Percentiles rank a stretch among this genome's conserved stretches.
Evolutionary conservation across 1,140 invertebrate genomes (phyloP).

Genomic region (Notospermus geniculatus): DNA sequence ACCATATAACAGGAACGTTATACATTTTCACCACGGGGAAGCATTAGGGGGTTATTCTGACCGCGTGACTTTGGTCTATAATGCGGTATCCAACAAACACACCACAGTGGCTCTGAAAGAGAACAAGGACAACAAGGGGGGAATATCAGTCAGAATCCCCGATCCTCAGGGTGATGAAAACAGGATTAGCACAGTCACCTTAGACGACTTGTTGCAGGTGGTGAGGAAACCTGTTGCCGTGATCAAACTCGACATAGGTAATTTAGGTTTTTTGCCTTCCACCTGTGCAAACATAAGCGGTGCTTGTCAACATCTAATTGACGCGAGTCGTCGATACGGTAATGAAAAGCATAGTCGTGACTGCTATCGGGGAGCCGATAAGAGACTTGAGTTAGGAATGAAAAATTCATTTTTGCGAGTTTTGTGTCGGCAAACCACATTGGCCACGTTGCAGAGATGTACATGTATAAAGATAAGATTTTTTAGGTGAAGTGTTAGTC

Average conservation of each 20-base stretch:
- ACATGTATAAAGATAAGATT: no score
- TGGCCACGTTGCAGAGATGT: no score
- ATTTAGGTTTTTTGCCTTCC: background rate
- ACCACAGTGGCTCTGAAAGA: constrained; percentile 24
- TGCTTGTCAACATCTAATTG: no score
- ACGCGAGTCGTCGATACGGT: no score
- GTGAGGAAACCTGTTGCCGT: constrained; percentile 21
- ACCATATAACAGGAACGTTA: constrained; percentile 33
- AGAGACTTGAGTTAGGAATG: no score
- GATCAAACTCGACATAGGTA: constrained; percentile 38
- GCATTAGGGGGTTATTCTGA: constrained; percentile 23
- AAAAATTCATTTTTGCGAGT: no score
- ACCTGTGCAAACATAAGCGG: background rate
- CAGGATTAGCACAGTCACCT: constrained; percentile 17
- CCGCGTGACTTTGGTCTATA: constrained; percentile 31
- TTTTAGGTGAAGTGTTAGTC: no score
- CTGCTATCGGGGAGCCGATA: no score
- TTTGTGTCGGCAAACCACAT: no score
- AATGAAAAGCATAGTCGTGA: no score
- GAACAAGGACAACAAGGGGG: constrained; percentile 40
- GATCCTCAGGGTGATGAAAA: background rate
- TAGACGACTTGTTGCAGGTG: constrained; percentile 33
- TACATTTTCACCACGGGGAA: constrained; percentile 26
- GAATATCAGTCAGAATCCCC: constrained; percentile 27
- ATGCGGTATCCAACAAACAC: constrained; percentile 36